phyloP scores from a whole-genome alignment of 2,113 vertebrate species.

The Mionectes macconnelli region DNA sequence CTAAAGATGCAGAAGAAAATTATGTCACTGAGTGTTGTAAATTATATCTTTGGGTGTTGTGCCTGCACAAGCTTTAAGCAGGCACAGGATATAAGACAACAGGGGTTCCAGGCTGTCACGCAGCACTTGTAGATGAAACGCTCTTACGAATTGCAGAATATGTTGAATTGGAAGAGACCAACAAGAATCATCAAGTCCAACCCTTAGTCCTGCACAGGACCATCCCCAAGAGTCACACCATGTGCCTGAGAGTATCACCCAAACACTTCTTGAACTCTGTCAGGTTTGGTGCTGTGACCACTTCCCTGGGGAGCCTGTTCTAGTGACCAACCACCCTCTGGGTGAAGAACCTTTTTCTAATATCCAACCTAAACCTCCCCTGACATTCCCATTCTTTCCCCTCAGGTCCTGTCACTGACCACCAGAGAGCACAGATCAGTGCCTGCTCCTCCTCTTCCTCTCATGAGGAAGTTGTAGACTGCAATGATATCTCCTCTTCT shows the following conservation, averaged over 20 bases:
- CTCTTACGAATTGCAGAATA: background rate
- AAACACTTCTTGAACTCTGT: too few relatives aligned
- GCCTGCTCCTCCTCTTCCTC: background rate
- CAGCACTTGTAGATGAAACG: background rate
- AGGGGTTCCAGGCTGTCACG: background rate
- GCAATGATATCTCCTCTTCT: too few relatives aligned
- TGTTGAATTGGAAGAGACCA: too few relatives aligned
- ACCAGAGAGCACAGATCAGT: background rate
- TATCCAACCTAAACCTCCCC: background rate
- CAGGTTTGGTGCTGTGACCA: too few relatives aligned
- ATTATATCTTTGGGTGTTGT: background rate
- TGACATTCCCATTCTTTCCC: background rate
- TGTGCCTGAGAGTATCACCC: too few relatives aligned
- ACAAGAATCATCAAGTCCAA: too few relatives aligned
- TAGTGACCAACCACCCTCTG: background rate
- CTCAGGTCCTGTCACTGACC: background rate
- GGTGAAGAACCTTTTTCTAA: background rate
- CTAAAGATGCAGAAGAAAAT: background rate
- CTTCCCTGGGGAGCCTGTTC: background rate
- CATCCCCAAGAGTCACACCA: too few relatives aligned
- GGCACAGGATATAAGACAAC: background rate
- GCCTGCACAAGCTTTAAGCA: background rate
- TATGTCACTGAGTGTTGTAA: background rate
- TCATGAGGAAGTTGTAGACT: too few relatives aligned
- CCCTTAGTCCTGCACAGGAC: too few relatives aligned